Percentiles rank a stretch among this genome's conserved stretches.
Conservation (phyloP, 1,140 invertebrate species). For the Drosophila carrolli region DNA sequence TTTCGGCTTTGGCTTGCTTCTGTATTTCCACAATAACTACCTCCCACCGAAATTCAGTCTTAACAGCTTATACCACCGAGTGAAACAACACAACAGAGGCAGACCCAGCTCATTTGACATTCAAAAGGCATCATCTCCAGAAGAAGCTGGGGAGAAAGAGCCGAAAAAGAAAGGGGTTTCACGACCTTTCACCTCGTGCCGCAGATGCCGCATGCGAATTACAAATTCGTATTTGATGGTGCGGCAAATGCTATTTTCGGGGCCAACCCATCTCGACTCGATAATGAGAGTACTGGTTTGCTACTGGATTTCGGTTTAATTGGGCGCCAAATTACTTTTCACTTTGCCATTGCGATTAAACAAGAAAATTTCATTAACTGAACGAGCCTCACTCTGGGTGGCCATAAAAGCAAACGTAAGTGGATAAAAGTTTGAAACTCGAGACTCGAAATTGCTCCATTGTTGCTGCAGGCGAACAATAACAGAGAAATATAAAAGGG, state of each 20-base stretch:
- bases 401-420: constrained; percentile 26
- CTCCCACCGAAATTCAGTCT: constrained; percentile 10
- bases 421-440: constrained; percentile 57
- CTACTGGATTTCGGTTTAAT: constrained; percentile 51
- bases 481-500: constrained; percentile 10
- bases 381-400: not conserved
- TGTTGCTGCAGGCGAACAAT: constrained; percentile 33
- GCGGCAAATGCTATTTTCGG: constrained; percentile 27
- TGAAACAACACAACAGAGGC: constrained; percentile 16
- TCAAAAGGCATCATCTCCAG: constrained; percentile 21
- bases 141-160: constrained; percentile 2
- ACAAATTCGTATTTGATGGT: constrained; percentile 45
- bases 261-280: constrained; percentile 7
- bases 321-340: constrained; percentile 68
- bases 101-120: constrained; percentile 43
- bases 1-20: not conserved
- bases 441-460: constrained; percentile 38
- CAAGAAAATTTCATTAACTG: constrained; percentile 65
- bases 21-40: not conserved
- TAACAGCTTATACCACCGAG: constrained; percentile 16
- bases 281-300: constrained; percentile 29
- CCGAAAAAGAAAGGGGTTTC: constrained; percentile 11
- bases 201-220: constrained; percentile 16
- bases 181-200: constrained; percentile 41
- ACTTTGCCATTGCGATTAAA: constrained; percentile 57